A percentile compares a stretch with the other conserved stretches of the same genome.
Conservation (phyloP, 2,113 vertebrate species). For the Eptesicus fuscus region DNA sequence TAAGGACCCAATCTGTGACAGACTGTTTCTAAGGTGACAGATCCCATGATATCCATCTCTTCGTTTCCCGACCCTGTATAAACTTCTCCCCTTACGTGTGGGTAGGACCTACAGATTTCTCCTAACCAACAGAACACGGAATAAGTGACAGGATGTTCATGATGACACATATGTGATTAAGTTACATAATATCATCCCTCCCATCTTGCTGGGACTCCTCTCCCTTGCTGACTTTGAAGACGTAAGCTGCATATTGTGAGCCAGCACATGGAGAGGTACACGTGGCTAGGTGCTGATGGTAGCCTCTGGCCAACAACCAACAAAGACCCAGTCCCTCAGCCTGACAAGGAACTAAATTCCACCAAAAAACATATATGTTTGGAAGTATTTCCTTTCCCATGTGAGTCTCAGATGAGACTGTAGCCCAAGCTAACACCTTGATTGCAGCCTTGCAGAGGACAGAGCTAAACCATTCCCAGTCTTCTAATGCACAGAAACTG, state of each 20-base stretch:
- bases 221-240: background rate
- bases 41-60: background rate
- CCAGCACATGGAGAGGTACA: background rate
- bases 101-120: background rate
- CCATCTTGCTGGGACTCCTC: background rate
- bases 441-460: background rate
- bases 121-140: background rate
- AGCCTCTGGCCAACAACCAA: background rate
- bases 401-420: background rate
- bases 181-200: background rate
- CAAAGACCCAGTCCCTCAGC: background rate
- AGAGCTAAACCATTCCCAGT: background rate
- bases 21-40: background rate
- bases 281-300: background rate
- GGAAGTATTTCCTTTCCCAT: background rate
- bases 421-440: background rate
- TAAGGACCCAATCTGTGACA: background rate
- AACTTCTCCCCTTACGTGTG: background rate
- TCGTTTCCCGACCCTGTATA: background rate
- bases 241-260: background rate
- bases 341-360: background rate
- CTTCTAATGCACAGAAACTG: background rate
- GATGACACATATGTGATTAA: background rate
- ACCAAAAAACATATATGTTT: background rate
- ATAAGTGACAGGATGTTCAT: background rate